Evolutionary conservation across 2,797 vertebrate species (phyloP).

Genomic region (Microchirus variegatus): DNA sequence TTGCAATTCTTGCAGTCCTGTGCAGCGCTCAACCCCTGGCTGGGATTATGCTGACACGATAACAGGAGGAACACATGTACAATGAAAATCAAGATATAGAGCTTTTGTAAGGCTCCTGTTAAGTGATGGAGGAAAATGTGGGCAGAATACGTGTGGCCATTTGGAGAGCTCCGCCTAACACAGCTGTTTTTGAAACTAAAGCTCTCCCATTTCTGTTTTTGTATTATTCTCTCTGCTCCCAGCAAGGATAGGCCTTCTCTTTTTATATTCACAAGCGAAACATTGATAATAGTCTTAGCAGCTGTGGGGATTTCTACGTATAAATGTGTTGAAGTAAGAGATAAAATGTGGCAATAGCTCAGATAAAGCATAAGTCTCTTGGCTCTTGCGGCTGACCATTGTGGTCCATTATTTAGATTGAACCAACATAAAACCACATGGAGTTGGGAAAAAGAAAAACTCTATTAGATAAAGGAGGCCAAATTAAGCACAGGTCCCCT

Average conservation of each 20-base stretch:
- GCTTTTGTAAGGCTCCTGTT: conserved; percentile 52
- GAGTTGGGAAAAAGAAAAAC: conserved; percentile 62
- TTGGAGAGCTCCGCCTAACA: no score
- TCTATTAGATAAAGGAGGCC: conserved; percentile 73
- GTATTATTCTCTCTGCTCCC: conserved; percentile 5
- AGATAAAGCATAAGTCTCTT: conserved; percentile 57
- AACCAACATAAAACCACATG: conserved; percentile 69
- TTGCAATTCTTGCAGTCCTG: conserved; percentile 34
- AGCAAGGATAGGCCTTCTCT: conserved; percentile 1
- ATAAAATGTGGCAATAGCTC: conserved; percentile 43
- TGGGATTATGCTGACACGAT: conserved; percentile 70
- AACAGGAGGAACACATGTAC: conserved; percentile 59
- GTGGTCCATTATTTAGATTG: conserved; percentile 65
- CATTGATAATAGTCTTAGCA: conserved; percentile 47
- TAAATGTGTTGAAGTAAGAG: conserved; percentile 56
- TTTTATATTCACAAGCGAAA: conserved; percentile 45
- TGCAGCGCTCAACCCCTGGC: conserved; percentile 60
- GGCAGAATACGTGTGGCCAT: conserved; percentile 46
- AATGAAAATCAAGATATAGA: conserved; percentile 67
- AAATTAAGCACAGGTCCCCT: conserved; percentile 74
- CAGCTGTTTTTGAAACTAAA: conserved; percentile 24
- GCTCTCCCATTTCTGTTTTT: conserved; percentile 25
- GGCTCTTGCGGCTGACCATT: conserved; percentile 43
- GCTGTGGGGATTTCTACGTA: conserved; percentile 43
- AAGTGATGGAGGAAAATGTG: conserved; percentile 57